These are phyloP conservation scores for Amphiduros pacificus DNA, from an alignment of 2,888 invertebrate genomes.

Conservation along the genomic window DNA sequence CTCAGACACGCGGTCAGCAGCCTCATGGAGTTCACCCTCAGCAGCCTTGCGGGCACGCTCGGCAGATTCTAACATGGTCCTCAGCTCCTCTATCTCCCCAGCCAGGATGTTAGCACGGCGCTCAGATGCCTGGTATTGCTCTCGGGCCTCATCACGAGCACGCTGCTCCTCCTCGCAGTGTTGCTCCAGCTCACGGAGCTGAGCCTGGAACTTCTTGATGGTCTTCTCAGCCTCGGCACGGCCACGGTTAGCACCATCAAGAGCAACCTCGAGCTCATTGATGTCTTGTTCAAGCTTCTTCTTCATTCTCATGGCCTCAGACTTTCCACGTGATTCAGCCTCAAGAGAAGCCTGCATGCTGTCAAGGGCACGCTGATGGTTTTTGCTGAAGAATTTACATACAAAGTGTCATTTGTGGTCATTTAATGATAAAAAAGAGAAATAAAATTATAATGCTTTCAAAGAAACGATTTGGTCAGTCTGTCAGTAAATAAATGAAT, in stretches of 20 bases:
- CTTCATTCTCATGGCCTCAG: conserved; percentile 99
- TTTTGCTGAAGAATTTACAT: conserved; percentile 92
- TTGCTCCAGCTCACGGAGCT: conserved; percentile 79
- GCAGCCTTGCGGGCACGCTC: conserved; percentile 98
- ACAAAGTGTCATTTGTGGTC: too few species aligned
- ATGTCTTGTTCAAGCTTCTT: conserved; percentile 99
- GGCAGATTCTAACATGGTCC: conserved; percentile 87
- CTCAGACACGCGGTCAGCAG: conserved; percentile 98
- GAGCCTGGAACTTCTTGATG: conserved; percentile 98
- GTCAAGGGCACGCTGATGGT: conserved; percentile 98
- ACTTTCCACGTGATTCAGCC: conserved; percentile 99
- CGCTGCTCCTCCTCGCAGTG: conserved; percentile 98
- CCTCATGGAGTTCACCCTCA: conserved; percentile 95
- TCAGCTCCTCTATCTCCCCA: conserved; percentile 97
- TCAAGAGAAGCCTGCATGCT: conserved; percentile 99
- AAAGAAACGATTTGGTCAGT: too few species aligned
- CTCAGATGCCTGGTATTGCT: conserved; percentile 96
- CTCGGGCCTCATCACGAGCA: conserved; percentile 95
- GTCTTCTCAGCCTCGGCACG: conserved; percentile 99
- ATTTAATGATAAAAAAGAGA: too few species aligned
- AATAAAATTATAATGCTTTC: too few species aligned
- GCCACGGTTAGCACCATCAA: conserved; percentile 98
- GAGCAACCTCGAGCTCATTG: conserved; percentile 97
- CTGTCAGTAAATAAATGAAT: too few species aligned
- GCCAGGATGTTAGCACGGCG: conserved; percentile 95